Conservation (phyloP, 2,888 invertebrate genomes). For the Chirona hameri region DNA sequence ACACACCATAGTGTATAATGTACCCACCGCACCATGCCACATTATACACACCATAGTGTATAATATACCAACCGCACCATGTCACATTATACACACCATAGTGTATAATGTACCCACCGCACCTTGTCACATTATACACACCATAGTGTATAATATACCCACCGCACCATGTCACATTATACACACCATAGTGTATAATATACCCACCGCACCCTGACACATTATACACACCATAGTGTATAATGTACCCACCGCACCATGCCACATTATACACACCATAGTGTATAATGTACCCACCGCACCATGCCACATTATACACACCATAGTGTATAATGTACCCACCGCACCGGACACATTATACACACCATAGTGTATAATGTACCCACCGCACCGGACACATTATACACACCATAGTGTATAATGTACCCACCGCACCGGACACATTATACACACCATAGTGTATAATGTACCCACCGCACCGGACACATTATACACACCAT, state of each 20-base stretch:
- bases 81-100: not conserved
- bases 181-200: not conserved
- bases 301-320: not conserved
- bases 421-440: not conserved
- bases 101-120: not conserved
- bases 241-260: not conserved
- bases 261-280: not conserved
- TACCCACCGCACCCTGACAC: not conserved
- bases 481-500: not conserved
- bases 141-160: not conserved
- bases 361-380: not conserved
- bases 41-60: not conserved
- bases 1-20: not conserved
- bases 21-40: not conserved
- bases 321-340: not conserved
- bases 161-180: not conserved
- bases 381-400: not conserved
- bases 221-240: not conserved
- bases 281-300: not conserved
- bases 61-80: not conserved
- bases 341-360: not conserved
- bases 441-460: not conserved
- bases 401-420: not conserved
- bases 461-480: not conserved
- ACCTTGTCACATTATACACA: not conserved